phyloP scores from a whole-genome alignment of 2,797 vertebrate species.

The Phylloscopus collybita region DNA sequence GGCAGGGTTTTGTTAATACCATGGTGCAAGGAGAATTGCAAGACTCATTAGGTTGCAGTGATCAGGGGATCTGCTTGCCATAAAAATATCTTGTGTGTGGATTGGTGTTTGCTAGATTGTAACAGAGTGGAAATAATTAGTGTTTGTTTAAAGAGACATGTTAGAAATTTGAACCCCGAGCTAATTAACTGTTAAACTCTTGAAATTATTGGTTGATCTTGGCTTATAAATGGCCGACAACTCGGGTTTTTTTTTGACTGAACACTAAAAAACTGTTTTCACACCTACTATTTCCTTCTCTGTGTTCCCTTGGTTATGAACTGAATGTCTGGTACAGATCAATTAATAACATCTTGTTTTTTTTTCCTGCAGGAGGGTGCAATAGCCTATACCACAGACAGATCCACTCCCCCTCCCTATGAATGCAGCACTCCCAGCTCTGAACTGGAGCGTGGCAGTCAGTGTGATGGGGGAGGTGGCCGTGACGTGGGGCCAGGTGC shows the following conservation, averaged over 20 bases:
- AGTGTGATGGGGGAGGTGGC: slow-evolving; percentile 73
- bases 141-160: neutral
- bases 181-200: neutral
- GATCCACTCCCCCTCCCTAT: slow-evolving; percentile 82
- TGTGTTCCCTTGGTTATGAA: neutral
- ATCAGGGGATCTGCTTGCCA: neutral
- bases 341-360: neutral
- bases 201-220: neutral
- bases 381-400: slow-evolving; percentile 77
- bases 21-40: neutral
- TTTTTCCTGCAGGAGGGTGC: slow-evolving; percentile 81
- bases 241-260: neutral
- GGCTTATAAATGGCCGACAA: neutral
- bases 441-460: slow-evolving; percentile 83
- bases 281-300: neutral
- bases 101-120: neutral
- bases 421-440: slow-evolving; percentile 87
- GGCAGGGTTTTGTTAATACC: neutral
- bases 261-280: neutral
- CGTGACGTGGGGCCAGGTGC: slow-evolving; percentile 70
- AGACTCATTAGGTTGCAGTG: neutral
- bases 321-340: neutral
- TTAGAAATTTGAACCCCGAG: neutral
- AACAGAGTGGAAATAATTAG: neutral
- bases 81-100: neutral